Percentiles rank a stretch among this genome's conserved stretches.
These are phyloP conservation scores for Butorides virescens DNA, from an alignment of 2,113 vertebrate genomes.

Conservation along the genomic window DNA sequence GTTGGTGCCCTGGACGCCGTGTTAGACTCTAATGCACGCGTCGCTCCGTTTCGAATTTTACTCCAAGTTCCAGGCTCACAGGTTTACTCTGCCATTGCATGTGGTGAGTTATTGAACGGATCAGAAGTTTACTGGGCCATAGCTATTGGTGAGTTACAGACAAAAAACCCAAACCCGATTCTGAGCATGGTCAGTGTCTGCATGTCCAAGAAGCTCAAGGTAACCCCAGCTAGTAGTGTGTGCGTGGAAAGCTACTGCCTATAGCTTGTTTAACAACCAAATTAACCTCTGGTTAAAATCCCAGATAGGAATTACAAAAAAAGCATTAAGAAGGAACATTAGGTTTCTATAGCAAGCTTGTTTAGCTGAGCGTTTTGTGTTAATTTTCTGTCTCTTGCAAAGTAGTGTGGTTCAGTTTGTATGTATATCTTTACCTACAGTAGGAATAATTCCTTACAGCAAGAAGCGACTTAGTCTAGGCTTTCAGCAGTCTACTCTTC, in stretches of 20 bases:
- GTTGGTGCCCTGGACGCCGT: conserved; percentile 94
- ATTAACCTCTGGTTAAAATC: conserved; percentile 24
- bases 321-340: background rate
- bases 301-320: background rate
- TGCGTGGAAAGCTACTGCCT: background rate
- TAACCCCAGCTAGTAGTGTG: conserved; percentile 53
- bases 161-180: background rate
- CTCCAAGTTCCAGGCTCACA: conserved; percentile 93
- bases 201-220: conserved; percentile 70
- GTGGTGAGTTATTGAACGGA: conserved; percentile 86
- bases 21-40: conserved; percentile 91
- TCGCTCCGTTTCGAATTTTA: conserved; percentile 91
- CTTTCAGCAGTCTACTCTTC: background rate
- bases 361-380: background rate
- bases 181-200: conserved; percentile 73
- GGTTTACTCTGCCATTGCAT: conserved; percentile 94
- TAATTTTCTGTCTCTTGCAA: background rate
- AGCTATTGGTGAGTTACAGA: conserved; percentile 86
- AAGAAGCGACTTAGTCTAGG: background rate
- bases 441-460: background rate
- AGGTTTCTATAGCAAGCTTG: background rate
- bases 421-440: background rate
- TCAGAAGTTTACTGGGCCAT: conserved; percentile 92
- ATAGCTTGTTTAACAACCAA: background rate
- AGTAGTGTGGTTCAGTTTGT: background rate